Base-by-base conservation (phyloP, 1,140 invertebrate species). In the Gonatopus flavifemur region DNA sequence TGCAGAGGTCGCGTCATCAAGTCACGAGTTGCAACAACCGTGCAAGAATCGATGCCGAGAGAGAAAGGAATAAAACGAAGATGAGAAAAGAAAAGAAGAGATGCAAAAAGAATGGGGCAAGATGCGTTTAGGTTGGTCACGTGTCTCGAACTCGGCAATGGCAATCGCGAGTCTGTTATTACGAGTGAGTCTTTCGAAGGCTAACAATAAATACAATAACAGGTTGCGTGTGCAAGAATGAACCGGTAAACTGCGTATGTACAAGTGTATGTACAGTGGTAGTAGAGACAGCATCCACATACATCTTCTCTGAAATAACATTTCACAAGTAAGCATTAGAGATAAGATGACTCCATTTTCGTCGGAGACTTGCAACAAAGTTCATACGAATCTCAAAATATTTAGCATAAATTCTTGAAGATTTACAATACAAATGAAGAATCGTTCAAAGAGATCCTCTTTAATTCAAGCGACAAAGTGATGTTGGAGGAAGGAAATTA, bases 131-230 rank as follows among this genome's bases (percentile, higher is more conserved):
- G 24, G 52, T 55, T 33, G 42, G 55, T 57, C 55, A 50, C 52
- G 46, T 46, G 52, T 57, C 41, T 46, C 51, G 33, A 40, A 22
- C 25, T 33, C 41, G 12, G 46, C 46, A 57, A 50, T 42, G 21
- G 41, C 46, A 51, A 57, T 57, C 55, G 24, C 40, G 22, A 28
- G 40, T 49, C 42, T 42, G 42, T 55, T 54, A 57, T 50, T 45
- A 52, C 41, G 52, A 55, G 39, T 19, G 40, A n/a, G 35, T 54
- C 51, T 45, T 45, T 55, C 55, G 55, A 55, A 55, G 46, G 52
- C 45, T 50, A 50, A n/a, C n/a, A n/a, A n/a, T n/a, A n/a, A 55
- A 36, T 42, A 50, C 45, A 57, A 57, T 57, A 55, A 48, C 50
- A 52, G 40, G 41, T 54, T 49, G 32, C 42, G 38, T 39, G 49